Conservation (phyloP, 2,113 vertebrate genomes). For the Malurus elegans region DNA sequence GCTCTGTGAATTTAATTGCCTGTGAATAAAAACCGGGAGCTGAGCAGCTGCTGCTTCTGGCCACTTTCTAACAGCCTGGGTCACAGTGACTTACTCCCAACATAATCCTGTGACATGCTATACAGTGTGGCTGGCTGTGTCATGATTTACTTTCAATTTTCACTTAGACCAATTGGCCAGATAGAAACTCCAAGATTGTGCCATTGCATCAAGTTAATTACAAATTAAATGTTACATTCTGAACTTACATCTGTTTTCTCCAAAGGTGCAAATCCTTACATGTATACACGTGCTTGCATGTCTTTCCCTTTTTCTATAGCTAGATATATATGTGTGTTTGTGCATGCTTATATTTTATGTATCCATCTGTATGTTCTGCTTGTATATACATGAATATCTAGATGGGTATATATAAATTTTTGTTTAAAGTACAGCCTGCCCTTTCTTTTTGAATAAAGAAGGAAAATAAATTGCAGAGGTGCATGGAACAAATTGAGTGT, state of each 20-base stretch:
- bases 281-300: neutral
- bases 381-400: neutral
- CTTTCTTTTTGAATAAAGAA: neutral
- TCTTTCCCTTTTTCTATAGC: neutral
- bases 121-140: neutral
- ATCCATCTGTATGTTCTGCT: neutral
- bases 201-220: neutral
- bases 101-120: neutral
- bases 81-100: neutral
- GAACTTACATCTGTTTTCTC: fast-evolving
- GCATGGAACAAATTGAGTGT: neutral
- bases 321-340: neutral
- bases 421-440: neutral
- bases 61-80: neutral
- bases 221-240: neutral
- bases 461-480: neutral
- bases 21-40: neutral
- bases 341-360: neutral
- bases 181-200: neutral
- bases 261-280: neutral
- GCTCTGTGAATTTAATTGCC: neutral
- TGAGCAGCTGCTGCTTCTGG: neutral
- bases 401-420: neutral
- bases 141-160: neutral
- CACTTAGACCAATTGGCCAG: neutral